Conservation (phyloP, 2,113 vertebrate species). For the Cebus imitator region DNA sequence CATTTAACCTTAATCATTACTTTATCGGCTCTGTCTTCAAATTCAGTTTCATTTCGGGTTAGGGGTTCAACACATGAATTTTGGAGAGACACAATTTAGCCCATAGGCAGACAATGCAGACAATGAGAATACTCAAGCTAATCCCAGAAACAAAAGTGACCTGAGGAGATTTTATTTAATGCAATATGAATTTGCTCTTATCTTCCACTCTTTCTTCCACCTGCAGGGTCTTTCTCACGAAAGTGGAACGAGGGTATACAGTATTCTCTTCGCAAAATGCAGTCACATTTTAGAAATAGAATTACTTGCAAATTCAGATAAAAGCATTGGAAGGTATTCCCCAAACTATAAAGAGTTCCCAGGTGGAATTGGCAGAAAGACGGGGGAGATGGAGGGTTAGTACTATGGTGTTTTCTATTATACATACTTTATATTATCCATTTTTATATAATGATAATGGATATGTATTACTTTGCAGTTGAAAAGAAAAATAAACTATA, state of each 20-base stretch:
- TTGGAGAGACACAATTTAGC: neutral
- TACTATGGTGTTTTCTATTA: neutral
- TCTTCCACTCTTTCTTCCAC: neutral
- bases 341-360: neutral
- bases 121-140: neutral
- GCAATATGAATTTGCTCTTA: neutral
- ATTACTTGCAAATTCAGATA: neutral
- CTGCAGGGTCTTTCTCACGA: neutral
- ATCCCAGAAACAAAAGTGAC: neutral
- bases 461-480: neutral
- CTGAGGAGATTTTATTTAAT: neutral
- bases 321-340: neutral
- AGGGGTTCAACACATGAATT: neutral
- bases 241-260: neutral
- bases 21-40: neutral
- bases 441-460: neutral
- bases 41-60: neutral
- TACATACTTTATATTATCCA: neutral
- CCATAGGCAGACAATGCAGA: neutral
- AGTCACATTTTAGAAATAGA: neutral
- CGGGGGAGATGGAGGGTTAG: neutral
- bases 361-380: neutral
- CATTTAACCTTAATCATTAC: neutral
- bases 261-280: neutral
- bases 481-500: conserved; percentile 30